A percentile compares a stretch with the other conserved stretches of the same genome.
Conservation (phyloP, 2,888 invertebrate species). For the Hydriomena furcata region DNA sequence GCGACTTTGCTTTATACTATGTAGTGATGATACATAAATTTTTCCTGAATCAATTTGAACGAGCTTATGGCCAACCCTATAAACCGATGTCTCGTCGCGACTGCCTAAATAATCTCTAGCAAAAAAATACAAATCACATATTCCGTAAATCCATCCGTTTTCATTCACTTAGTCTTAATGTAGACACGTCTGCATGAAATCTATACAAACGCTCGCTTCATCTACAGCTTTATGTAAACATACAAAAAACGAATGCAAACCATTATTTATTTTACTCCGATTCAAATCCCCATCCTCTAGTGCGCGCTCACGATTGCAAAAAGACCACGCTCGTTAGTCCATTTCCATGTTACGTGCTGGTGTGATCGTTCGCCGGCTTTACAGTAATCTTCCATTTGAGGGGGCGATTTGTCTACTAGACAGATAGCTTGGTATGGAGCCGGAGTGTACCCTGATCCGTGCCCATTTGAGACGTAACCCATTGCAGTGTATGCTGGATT, state of each 20-base stretch:
- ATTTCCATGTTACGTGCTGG: conserved; percentile 30
- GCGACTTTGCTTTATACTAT: too few relatives aligned
- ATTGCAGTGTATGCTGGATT: conserved; percentile 31
- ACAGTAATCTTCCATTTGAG: conserved; percentile 75
- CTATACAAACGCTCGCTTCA: too few relatives aligned
- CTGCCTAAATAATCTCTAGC: too few relatives aligned
- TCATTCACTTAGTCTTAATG: too few relatives aligned
- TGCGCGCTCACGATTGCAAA: conserved; percentile 12
- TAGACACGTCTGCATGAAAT: too few relatives aligned
- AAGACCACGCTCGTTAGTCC: conserved; percentile 9
- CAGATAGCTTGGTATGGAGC: conserved; percentile 54
- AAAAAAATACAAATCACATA: too few relatives aligned
- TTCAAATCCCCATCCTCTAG: background rate
- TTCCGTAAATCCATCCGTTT: too few relatives aligned
- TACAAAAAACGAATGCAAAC: background rate
- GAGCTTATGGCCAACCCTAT: too few relatives aligned
- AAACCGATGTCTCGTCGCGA: too few relatives aligned
- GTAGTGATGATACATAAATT: too few relatives aligned
- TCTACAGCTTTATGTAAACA: too few relatives aligned
- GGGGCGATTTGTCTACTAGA: conserved; percentile 75
- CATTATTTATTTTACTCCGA: background rate
- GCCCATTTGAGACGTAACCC: conserved; percentile 38
- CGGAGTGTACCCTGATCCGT: conserved; percentile 44
- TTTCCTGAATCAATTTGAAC: too few relatives aligned
- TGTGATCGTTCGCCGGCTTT: conserved; percentile 41